Percentiles rank a stretch among this genome's conserved stretches.
Evolutionary conservation across 2,888 invertebrate species (phyloP).

Genomic region (Carabus problematicus): DNA sequence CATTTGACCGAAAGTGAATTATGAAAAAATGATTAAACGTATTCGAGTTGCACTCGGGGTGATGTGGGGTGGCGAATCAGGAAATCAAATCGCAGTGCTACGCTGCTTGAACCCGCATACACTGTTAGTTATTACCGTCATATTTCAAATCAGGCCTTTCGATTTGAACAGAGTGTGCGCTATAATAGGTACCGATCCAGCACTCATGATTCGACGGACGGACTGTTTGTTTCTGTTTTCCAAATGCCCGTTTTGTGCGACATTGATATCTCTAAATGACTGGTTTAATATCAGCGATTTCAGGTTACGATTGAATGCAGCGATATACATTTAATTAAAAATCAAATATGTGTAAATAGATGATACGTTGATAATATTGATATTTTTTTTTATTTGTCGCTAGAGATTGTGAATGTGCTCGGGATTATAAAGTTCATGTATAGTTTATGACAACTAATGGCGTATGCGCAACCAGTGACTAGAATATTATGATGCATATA

Average conservation of each 20-base stretch:
- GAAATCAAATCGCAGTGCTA: constrained; percentile 15
- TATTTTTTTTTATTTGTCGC: no score
- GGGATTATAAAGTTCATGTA: no score
- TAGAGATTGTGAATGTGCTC: no score
- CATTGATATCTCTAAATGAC: constrained; percentile 11
- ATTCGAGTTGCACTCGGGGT: constrained; percentile 30
- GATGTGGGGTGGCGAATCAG: background rate
- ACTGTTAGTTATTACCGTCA: constrained; percentile 22
- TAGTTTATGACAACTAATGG: no score
- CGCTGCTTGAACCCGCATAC: constrained; percentile 15
- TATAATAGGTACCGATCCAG: background rate
- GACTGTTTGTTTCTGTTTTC: background rate
- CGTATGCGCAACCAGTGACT: no score
- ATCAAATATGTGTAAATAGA: no score
- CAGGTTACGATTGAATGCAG: background rate
- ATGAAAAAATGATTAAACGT: constrained; percentile 46
- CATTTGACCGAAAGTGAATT: constrained; percentile 44
- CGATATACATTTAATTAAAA: no score
- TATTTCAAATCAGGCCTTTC: constrained; percentile 15
- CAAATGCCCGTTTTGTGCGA: constrained; percentile 1
- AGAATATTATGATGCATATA: no score
- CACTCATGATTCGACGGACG: background rate
- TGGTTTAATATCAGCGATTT: background rate
- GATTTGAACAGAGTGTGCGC: background rate
- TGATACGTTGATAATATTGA: no score